Evolutionary conservation across 2,888 invertebrate species (phyloP), one percentile per base, ranked within the genome.

Genomic region (Punctoribates punctum): DNA sequence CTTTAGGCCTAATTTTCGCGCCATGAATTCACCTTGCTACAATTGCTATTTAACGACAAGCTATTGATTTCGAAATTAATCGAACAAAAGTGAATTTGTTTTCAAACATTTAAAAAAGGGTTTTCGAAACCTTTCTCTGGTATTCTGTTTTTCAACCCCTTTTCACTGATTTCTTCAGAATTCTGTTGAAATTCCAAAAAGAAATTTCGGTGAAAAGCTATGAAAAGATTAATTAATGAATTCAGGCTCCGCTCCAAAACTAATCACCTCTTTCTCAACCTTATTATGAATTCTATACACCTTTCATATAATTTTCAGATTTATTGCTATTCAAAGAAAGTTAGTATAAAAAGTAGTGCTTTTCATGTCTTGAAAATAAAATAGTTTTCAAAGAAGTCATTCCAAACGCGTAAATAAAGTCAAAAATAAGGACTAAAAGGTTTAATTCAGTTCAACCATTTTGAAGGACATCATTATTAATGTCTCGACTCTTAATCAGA

Each of bases 331-430:
- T 20, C 17, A 51, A 51, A 4, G 20, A 51, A 51, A 51, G 20
- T 51, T 23, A 25, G 13, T 57, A 23, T 57, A 57, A 25, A 20
- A 57, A 11, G 25, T n/a, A 51, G 51, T 51, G 20, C 5, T 51
- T 51, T 51, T 57, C 25, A 25, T 57, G 57, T 11, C 17, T 57
- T 57, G 25, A 25, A 57, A 57, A 3, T 23, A 25, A 57, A 57
- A 57, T 57, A 25, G 23, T 57, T 57, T 57, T 4, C 9, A 57
- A 54, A 25, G 20, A 38, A 23, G 38, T 15, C 38, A 3, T 42
- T 46, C 17, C 11, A 70, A 42, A 70, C 11, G 15, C 23, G 42
- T 70, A 72, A 72, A 72, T 48, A 72, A 72, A 72, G 72, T 72
- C 72, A 72, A 72, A 29, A 70, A 11, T n/a, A 72, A 72, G 25